Conservation (phyloP, 2,888 invertebrate genomes). For the Sepioteuthis lessoniana region DNA sequence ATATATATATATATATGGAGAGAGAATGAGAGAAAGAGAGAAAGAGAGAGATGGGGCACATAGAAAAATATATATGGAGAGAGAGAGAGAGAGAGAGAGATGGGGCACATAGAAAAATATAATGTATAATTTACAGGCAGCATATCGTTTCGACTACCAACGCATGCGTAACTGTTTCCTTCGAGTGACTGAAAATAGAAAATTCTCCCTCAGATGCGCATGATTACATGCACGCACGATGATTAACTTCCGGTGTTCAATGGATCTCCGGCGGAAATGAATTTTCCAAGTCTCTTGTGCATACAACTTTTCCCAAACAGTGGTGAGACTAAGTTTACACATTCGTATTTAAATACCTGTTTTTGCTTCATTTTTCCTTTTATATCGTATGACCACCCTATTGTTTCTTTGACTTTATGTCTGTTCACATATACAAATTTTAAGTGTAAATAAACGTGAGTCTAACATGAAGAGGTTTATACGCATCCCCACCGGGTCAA, state of each 20-base stretch:
- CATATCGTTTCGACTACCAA: background rate
- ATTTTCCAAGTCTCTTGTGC: background rate
- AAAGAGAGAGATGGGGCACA: background rate
- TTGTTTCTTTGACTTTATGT: too few relatives aligned
- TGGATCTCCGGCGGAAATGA: background rate
- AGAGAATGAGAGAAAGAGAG: background rate
- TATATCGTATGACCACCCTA: background rate
- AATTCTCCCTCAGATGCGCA: background rate
- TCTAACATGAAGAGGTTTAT: too few relatives aligned
- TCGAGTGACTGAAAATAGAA: background rate
- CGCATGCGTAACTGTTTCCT: background rate
- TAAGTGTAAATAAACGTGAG: too few relatives aligned
- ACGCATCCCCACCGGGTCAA: too few relatives aligned
- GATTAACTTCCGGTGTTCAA: background rate
- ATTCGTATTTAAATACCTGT: background rate
- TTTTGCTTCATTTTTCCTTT: background rate
- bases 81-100: background rate
- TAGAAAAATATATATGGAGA: background rate
- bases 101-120: background rate
- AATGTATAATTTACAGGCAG: background rate
- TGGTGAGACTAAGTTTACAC: background rate
- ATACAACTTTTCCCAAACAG: background rate
- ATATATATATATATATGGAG: background rate
- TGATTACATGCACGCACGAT: background rate
- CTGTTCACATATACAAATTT: too few relatives aligned